Percentiles rank a stretch among this genome's conserved stretches.
Conservation (phyloP, 2,888 invertebrate species). For the Crematogaster levior region DNA sequence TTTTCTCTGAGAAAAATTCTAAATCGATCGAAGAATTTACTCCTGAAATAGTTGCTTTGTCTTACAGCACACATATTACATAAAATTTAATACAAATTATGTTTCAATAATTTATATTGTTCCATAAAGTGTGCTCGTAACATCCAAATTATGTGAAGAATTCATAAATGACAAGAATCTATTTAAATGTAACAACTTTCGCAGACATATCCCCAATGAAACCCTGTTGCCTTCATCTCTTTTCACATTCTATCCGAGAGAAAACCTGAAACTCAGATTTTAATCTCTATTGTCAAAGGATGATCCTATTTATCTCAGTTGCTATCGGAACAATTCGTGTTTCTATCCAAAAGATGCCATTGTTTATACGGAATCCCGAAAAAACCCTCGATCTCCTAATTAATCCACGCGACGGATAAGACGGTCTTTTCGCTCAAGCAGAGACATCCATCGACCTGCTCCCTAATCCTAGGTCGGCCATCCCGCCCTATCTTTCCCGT, state of each 20-base stretch:
- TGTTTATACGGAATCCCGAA: constrained; percentile 60
- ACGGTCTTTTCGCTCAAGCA: constrained; percentile 71
- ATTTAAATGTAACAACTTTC: not conserved
- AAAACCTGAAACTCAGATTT: constrained; percentile 14
- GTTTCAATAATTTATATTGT: not conserved
- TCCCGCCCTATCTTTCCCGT: constrained; percentile 43
- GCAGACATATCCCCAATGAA: not conserved
- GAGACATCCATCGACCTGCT: constrained; percentile 76
- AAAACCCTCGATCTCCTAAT: constrained; percentile 71
- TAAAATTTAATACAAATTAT: not conserved
- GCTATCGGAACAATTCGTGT: constrained; percentile 10
- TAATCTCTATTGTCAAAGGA: constrained; percentile 35
- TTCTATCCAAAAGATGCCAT: constrained; percentile 38
- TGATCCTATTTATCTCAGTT: constrained; percentile 20
- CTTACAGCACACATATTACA: not conserved
- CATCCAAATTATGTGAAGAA: not conserved
- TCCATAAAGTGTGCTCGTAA: not conserved
- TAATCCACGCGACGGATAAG: constrained; percentile 74
- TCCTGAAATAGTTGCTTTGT: not conserved
- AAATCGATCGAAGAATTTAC: not conserved
- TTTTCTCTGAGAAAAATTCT: not conserved
- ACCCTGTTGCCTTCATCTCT: not conserved
- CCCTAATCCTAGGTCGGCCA: constrained; percentile 75
- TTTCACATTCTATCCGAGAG: not conserved
- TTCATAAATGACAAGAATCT: not conserved